Evolutionary conservation across 1,140 invertebrate species (phyloP).

Genomic region (Hyphantria cunea): DNA sequence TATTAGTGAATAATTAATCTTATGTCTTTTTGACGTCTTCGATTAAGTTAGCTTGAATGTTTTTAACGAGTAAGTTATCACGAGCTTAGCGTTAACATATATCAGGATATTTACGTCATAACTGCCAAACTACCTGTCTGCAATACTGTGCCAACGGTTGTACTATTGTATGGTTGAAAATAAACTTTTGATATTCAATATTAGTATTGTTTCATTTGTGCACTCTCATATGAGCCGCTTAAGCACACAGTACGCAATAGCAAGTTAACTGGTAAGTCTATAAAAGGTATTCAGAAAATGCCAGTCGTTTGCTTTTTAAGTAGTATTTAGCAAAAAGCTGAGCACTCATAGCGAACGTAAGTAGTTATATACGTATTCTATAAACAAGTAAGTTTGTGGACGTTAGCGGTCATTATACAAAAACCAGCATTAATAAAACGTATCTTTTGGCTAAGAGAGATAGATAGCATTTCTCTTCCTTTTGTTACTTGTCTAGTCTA

Average conservation of each 20-base stretch:
- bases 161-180: conserved; percentile 65
- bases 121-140: conserved; percentile 49
- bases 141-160: conserved; percentile 73
- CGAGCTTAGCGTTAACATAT: conserved; percentile 36
- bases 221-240: conserved; percentile 7
- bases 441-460: too few species aligned
- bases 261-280: too few species aligned
- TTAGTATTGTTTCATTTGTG: conserved; percentile 40
- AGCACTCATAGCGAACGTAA: too few species aligned
- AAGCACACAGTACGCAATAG: not conserved
- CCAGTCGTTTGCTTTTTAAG: not conserved
- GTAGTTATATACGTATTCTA: too few species aligned
- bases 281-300: too few species aligned
- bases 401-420: too few species aligned
- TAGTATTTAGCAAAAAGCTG: not conserved
- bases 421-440: too few species aligned
- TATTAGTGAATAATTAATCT: not conserved
- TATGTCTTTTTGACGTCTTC: not conserved
- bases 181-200: conserved; percentile 68
- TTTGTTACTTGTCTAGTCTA: too few species aligned
- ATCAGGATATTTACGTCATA: conserved; percentile 22
- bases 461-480: too few species aligned
- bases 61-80: not conserved
- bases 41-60: too few species aligned
- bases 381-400: too few species aligned